Evolutionary conservation across 1,140 invertebrate species (phyloP).

Genomic region (Mactra quadrangularis): DNA sequence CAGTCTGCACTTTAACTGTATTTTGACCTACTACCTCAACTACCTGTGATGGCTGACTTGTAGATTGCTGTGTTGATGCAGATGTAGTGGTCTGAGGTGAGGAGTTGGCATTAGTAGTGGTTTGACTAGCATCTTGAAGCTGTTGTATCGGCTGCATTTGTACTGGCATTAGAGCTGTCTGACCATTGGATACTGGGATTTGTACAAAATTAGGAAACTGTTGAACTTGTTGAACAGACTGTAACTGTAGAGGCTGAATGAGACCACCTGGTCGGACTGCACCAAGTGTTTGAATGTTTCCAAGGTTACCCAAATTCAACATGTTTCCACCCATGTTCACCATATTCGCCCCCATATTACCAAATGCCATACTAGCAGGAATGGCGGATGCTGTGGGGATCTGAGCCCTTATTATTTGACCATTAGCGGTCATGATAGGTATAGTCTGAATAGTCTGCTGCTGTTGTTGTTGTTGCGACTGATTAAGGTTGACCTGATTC

Average conservation of each 20-base stretch:
- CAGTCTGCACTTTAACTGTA: slow-evolving; percentile 17
- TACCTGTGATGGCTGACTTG: slow-evolving; percentile 8
- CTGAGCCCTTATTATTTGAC: slow-evolving; percentile 56
- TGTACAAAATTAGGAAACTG: slow-evolving; percentile 58
- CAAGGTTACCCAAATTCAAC: slow-evolving; percentile 38
- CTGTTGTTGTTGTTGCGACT: slow-evolving; percentile 20
- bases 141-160: slow-evolving; percentile 40
- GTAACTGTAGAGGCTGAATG: slow-evolving; percentile 50
- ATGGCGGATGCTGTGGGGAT: slow-evolving; percentile 25
- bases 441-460: slow-evolving; percentile 34
- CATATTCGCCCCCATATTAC: slow-evolving; percentile 30
- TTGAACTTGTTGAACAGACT: slow-evolving; percentile 37
- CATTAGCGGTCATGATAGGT: slow-evolving; percentile 53
- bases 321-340: slow-evolving; percentile 53
- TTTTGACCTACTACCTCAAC: slow-evolving; percentile 39
- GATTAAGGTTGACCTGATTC: background rate
- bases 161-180: slow-evolving; percentile 51
- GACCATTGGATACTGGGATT: slow-evolving; percentile 56
- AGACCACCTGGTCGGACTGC: slow-evolving; percentile 50
- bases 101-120: background rate
- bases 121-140: slow-evolving; percentile 14
- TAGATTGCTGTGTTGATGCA: slow-evolving; percentile 10
- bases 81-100: background rate
- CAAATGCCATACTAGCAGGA: slow-evolving; percentile 13
- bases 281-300: slow-evolving; percentile 24